Base-by-base conservation (phyloP, 2,113 vertebrate species). In the Neotoma lepida region DNA sequence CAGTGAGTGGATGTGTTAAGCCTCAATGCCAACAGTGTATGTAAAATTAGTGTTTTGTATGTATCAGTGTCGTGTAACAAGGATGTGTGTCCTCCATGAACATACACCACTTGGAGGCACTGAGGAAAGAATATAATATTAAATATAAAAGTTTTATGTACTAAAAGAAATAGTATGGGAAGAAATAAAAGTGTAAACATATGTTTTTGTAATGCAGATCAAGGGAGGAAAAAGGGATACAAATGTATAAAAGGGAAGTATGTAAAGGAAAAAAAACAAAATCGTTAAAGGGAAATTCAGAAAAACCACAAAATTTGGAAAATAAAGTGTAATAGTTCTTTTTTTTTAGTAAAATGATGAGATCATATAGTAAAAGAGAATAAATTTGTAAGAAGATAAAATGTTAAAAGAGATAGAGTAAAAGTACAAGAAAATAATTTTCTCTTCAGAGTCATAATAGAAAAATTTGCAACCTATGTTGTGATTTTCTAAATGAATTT, bases 151-250 rank as follows among this genome's bases (percentile, higher is more conserved):
- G 51, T 6, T 13, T 4, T 51, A 9, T 56, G 24, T 76, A 4
- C 35, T 89, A 87, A 86, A 86, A 41, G 4, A 92, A 18, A 58
- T 3, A 85, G 46, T 30, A 13, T 86, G 33, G 2, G 9, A 93
- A 3, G 2, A 64, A 46, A 78, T n/a, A 13, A 68, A 93, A 63
- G 14, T 41, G 2, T 24, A 68, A 41, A 44, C 30, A 61, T 30
- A 56, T 22, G n/a, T n/a, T n/a, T n/a, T n/a, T n/a, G n/a, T n/a
- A 90, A 74, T 35, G 13, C 14, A 56, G 9, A 5, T 28, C 8
- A 4, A n/a, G 6, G 9, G 49, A 5, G 0, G n/a, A 39, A 26
- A 14, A 49, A n/a, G 0, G 0, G 15, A 24, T 10, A 54, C 4
- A 58, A 56, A 10, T 8, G 9, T 3, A 9, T 6, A 56, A 81